These are phyloP conservation scores for Eristalis arbustorum DNA, from an alignment of 2,888 invertebrate genomes.

Conservation along the genomic window DNA sequence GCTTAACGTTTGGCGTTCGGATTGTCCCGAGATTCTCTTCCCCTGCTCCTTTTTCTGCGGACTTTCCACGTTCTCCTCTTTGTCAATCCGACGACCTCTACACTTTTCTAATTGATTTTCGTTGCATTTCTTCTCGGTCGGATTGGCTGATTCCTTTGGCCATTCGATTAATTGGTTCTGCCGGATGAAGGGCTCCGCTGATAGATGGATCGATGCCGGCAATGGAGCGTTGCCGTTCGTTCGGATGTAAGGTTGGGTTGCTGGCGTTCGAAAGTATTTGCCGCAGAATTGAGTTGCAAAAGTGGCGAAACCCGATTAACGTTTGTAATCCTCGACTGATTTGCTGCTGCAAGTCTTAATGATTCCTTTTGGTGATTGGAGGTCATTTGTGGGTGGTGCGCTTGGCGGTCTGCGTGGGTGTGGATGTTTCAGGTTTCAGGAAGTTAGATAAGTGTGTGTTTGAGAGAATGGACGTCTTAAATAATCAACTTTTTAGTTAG, in stretches of 20 bases:
- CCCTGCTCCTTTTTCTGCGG: background rate
- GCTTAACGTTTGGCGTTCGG: slow-evolving; percentile 18
- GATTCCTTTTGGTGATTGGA: background rate
- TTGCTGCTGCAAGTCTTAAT: background rate
- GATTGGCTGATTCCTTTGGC: slow-evolving; percentile 62
- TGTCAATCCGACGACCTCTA: slow-evolving; percentile 39
- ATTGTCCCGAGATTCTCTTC: slow-evolving; percentile 13
- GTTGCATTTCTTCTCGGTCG: slow-evolving; percentile 65
- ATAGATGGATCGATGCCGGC: background rate
- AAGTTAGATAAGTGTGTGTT: background rate
- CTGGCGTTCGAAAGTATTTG: background rate
- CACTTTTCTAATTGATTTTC: slow-evolving; percentile 67
- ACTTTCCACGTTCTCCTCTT: slow-evolving; percentile 41
- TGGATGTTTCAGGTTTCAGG: background rate
- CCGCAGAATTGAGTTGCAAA: background rate
- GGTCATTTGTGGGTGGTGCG: background rate
- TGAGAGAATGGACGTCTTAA: no score
- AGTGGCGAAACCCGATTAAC: slow-evolving; percentile 3
- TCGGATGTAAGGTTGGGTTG: background rate
- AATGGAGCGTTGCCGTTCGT: background rate
- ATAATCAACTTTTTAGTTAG: no score
- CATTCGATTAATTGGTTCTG: slow-evolving; percentile 63
- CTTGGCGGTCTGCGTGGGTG: background rate
- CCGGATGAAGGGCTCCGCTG: slow-evolving; percentile 4
- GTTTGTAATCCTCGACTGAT: background rate